phyloP scores from a whole-genome alignment of 2,888 invertebrate species.

The Xiphydria camelus region DNA sequence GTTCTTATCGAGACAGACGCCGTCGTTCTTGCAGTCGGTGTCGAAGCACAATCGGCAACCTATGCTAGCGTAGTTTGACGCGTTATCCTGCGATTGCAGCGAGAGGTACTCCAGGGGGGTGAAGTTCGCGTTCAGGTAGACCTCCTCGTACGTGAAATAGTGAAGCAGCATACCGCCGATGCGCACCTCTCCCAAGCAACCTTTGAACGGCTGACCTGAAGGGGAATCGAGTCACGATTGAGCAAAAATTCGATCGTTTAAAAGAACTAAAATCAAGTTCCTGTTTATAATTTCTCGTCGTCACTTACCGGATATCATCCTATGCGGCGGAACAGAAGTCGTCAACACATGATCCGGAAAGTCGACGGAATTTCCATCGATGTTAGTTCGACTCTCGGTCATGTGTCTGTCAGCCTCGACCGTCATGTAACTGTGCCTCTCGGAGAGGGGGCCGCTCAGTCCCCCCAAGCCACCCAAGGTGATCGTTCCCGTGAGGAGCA shows the following conservation, averaged over 20 bases:
- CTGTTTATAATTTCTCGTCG: too few relatives aligned
- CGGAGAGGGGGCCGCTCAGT: constrained; percentile 33
- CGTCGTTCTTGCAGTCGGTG: constrained; percentile 71
- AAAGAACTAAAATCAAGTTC: too few relatives aligned
- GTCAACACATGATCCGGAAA: constrained; percentile 46
- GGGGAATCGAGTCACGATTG: constrained; percentile 4
- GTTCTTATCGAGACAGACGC: constrained; percentile 64
- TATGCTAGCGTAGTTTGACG: constrained; percentile 50
- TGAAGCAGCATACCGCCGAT: constrained; percentile 83
- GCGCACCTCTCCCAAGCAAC: constrained; percentile 86
- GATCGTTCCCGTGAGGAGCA: constrained; percentile 45
- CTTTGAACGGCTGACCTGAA: constrained; percentile 62
- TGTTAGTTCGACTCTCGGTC: constrained; percentile 32
- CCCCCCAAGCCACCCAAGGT: constrained; percentile 51
- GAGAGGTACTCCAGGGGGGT: constrained; percentile 54
- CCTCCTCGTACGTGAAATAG: constrained; percentile 76
- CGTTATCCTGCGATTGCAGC: constrained; percentile 36
- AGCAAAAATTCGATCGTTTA: too few relatives aligned
- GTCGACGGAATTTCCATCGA: constrained; percentile 49
- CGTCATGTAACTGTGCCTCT: constrained; percentile 44
- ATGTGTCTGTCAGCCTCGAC: constrained; percentile 31
- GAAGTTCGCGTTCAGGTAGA: constrained; percentile 64
- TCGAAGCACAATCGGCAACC: constrained; percentile 86
- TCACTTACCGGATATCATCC: constrained; percentile 47
- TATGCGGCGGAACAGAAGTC: constrained; percentile 43